These are phyloP conservation scores for Clistopyga incitator DNA, from an alignment of 2,888 invertebrate genomes.

Conservation along the genomic window DNA sequence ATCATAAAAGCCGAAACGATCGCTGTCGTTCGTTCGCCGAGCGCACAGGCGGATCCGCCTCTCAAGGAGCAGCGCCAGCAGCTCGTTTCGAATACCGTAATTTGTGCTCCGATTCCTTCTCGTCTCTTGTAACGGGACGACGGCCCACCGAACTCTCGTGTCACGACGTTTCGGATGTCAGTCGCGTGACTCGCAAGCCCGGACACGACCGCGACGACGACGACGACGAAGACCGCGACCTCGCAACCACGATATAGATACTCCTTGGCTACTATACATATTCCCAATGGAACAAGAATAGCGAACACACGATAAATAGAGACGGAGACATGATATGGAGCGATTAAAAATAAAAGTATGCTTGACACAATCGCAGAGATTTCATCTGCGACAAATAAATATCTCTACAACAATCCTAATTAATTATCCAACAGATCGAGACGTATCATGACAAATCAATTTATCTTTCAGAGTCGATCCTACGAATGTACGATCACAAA, in stretches of 20 bases:
- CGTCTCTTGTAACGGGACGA: constrained; percentile 64
- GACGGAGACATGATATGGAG: constrained; percentile 5
- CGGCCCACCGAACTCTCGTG: constrained; percentile 59
- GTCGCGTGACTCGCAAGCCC: constrained; percentile 62
- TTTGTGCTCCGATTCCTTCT: constrained; percentile 65
- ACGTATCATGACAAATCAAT: constrained; percentile 46
- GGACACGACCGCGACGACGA: constrained; percentile 61
- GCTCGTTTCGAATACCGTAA: constrained; percentile 65
- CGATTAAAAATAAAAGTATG: constrained; percentile 30
- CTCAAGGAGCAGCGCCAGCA: constrained; percentile 30
- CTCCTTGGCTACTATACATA: background rate
- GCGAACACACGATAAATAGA: constrained; percentile 11
- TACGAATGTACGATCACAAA: background rate
- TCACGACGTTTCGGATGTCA: constrained; percentile 66
- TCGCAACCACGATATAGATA: constrained; percentile 47
- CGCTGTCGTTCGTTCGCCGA: constrained; percentile 4
- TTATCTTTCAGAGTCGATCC: constrained; percentile 30
- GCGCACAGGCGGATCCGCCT: constrained; percentile 39
- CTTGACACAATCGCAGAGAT: constrained; percentile 43
- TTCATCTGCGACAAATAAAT: constrained; percentile 33
- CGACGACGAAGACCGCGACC: constrained; percentile 56
- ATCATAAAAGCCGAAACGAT: constrained; percentile 62
- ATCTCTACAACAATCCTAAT: constrained; percentile 34
- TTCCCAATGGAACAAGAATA: constrained; percentile 13
- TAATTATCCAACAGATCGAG: constrained; percentile 37